Conservation (phyloP, 2,797 vertebrate genomes). For the Siniperca scherzeri region DNA sequence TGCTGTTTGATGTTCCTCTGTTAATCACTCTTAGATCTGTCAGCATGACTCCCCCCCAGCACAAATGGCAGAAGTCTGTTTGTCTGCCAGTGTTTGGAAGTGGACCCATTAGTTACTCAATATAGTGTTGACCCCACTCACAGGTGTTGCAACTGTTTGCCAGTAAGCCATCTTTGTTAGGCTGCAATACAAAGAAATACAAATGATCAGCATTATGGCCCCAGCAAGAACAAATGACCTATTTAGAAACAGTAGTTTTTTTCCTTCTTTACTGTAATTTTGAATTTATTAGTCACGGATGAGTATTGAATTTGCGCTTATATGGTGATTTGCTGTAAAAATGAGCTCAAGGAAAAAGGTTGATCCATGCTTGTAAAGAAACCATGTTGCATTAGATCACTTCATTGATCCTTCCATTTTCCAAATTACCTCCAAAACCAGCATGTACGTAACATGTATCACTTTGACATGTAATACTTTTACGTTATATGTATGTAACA, state of each 20-base stretch:
- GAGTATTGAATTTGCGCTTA: background rate
- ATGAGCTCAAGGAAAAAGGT: background rate
- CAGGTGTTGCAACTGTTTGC: constrained; percentile 84
- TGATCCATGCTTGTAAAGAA: background rate
- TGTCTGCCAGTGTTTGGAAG: constrained; percentile 77
- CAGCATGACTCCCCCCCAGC: constrained; percentile 38
- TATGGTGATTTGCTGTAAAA: constrained; percentile 1
- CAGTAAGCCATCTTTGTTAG: constrained; percentile 78
- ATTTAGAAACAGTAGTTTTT: constrained; percentile 8
- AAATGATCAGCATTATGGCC: constrained; percentile 31
- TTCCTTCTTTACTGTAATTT: background rate
- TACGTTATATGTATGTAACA: background rate
- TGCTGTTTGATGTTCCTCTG: constrained; percentile 6
- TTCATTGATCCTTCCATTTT: constrained; percentile 9
- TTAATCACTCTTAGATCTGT: constrained; percentile 43
- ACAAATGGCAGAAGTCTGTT: constrained; percentile 55
- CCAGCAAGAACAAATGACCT: constrained; percentile 15
- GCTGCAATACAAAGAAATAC: constrained; percentile 41
- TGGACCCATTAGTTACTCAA: constrained; percentile 81
- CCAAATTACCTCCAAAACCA: constrained; percentile 8
- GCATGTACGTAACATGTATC: background rate
- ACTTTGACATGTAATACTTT: background rate
- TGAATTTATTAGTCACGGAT: background rate
- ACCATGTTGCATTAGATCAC: background rate
- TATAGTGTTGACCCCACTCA: constrained; percentile 80